Evolutionary conservation across 2,888 invertebrate species (phyloP).

Genomic region (Pristionchus japonicus): DNA sequence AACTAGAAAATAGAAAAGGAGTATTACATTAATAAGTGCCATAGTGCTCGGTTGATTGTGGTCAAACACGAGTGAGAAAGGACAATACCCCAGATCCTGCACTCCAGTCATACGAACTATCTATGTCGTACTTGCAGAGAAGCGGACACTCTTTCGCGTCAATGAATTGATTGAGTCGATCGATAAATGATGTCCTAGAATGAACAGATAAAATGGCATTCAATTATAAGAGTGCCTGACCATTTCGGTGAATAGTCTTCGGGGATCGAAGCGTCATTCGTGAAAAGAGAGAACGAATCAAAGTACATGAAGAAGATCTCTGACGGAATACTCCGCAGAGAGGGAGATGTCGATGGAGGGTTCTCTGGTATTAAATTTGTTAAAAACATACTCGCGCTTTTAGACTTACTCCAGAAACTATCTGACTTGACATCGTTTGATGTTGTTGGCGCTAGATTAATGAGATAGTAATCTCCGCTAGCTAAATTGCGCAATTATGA

Average conservation of each 20-base stretch:
- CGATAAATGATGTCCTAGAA: not conserved
- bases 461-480: slow-evolving; percentile 40
- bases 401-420: slow-evolving; percentile 18
- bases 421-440: not conserved
- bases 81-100: not conserved
- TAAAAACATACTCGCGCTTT: not conserved
- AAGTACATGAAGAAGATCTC: not conserved
- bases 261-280: not conserved
- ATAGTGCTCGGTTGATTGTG: not conserved
- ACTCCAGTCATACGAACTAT: slow-evolving; percentile 8
- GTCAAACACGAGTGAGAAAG: not conserved
- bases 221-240: not conserved
- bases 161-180: slow-evolving; percentile 3
- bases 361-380: not conserved
- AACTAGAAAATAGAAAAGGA: not conserved
- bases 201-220: not conserved
- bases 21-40: not conserved
- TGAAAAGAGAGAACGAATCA: not conserved
- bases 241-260: not conserved
- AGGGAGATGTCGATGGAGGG: not conserved
- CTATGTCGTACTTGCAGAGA: slow-evolving; percentile 18
- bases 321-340: not conserved
- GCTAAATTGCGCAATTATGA: too few species aligned
- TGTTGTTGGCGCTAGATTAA: not conserved
- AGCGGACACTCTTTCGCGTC: slow-evolving; percentile 18